Percentiles rank a stretch among this genome's conserved stretches.
These are phyloP conservation scores for Phyllotreta cruciferae DNA, from an alignment of 2,888 invertebrate genomes.

Conservation along the genomic window DNA sequence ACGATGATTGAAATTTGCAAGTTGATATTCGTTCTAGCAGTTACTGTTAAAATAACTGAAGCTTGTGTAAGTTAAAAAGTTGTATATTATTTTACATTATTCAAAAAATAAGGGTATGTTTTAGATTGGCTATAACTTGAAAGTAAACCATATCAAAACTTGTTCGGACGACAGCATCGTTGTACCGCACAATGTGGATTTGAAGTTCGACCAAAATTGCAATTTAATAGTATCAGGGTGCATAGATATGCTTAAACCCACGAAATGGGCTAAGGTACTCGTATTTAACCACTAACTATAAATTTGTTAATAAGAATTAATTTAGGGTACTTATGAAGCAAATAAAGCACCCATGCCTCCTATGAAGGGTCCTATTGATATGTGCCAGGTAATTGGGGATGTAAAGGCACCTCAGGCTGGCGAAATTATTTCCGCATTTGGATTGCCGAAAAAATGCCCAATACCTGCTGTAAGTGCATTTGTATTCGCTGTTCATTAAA, in stretches of 20 bases:
- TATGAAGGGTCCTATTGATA: slow-evolving; percentile 58
- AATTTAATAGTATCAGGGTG: slow-evolving; percentile 60
- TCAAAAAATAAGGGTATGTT: slow-evolving; percentile 9
- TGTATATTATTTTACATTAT: neutral
- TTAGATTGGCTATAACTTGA: slow-evolving; percentile 50
- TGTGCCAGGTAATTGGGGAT: slow-evolving; percentile 51
- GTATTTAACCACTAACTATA: neutral
- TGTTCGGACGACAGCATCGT: slow-evolving; percentile 46
- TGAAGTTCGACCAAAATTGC: slow-evolving; percentile 57
- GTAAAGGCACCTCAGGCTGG: slow-evolving; percentile 48
- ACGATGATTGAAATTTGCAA: neutral
- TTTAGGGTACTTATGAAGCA: slow-evolving; percentile 55
- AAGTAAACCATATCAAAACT: slow-evolving; percentile 43
- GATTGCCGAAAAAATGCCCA: slow-evolving; percentile 60
- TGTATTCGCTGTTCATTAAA: neutral
- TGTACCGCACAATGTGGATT: slow-evolving; percentile 37
- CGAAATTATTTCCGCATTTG: slow-evolving; percentile 50
- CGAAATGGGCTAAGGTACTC: slow-evolving; percentile 55
- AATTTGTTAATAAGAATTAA: slow-evolving; percentile 12
- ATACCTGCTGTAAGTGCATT: slow-evolving; percentile 49
- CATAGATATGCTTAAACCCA: slow-evolving; percentile 56
- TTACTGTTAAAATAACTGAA: slow-evolving; percentile 15
- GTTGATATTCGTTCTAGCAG: neutral
- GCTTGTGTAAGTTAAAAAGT: slow-evolving; percentile 35
- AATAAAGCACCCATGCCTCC: slow-evolving; percentile 59